Evolutionary conservation across 2,888 invertebrate genomes (phyloP), one percentile per base, ranked within the genome.

Genomic region (Cephalotes varians): DNA sequence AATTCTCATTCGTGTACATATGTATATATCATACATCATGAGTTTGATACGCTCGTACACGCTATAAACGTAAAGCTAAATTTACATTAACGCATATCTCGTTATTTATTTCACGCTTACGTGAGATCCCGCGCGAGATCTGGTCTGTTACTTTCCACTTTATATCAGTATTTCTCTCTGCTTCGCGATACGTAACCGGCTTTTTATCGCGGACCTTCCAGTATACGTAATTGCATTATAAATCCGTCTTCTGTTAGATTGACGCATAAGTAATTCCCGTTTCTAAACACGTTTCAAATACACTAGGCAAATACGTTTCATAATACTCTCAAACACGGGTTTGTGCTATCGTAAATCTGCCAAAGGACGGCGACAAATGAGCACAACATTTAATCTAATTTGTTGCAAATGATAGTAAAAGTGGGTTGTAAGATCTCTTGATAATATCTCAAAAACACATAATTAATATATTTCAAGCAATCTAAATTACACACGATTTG

Each of bases 171-270:
- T 12, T 76, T 74, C 74, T 76, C 49, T 64, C 37, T 2, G 28
- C 56, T 25, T 76, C 10, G 47, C 31, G 47, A 54, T 62, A 62
- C 73, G 47, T 62, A 74, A 62, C 73, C 49, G 49, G 62, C 62
- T 64, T 64, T 76, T 64, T 76, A 64, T 76, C 74, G 25, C 49
- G 0, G n/a, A 18, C 49, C 64, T 25, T 76, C 49, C 64, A 34
- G 25, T 51, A n/a, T 28, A 64, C 51, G 37, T 76, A 64, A 76
- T 76, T 64, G 64, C 74, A 76, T 76, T 76, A 64, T 76, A 76
- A 64, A 76, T 76, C 74, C 74, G 74, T 76, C 74, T 64, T 64
- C 74, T 25, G 49, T 76, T 62, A 62, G 47, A 74, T 74, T 74
- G 74, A 74, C 64, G 49, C 34, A 37, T 49, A 74, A 74, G 62